phyloP scores from a whole-genome alignment of 2,113 vertebrate species.

The Arvicanthis niloticus region DNA sequence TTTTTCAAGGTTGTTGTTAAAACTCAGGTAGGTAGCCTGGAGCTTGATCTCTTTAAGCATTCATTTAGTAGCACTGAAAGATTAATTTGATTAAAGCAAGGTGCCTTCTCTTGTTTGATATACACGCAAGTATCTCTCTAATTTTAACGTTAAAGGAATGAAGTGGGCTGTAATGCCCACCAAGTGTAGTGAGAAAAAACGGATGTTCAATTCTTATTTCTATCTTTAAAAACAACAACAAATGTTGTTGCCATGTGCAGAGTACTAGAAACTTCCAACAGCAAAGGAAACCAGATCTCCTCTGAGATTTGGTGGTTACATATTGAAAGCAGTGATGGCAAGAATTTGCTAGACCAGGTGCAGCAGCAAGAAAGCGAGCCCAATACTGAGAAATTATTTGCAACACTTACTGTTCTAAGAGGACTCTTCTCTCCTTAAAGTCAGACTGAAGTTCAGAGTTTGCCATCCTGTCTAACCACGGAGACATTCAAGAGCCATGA shows the following conservation, averaged over 20 bases:
- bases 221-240: not conserved
- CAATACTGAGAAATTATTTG: not conserved
- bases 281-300: constrained; percentile 2
- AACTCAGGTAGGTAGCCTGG: not conserved
- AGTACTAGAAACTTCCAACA: constrained; percentile 19
- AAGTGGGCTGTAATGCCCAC: not conserved
- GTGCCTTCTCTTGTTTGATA: not conserved
- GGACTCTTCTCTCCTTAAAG: constrained; percentile 28
- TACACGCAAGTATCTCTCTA: not conserved
- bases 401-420: not conserved
- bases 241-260: not conserved
- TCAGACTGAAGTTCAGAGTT: not conserved
- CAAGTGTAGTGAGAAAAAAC: not conserved
- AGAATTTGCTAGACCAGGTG: not conserved
- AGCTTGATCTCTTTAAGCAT: not conserved
- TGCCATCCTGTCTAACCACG: not conserved
- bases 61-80: not conserved
- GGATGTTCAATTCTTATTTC: not conserved
- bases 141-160: constrained; percentile 15
- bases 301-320: not conserved
- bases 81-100: constrained; percentile 31
- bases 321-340: not conserved
- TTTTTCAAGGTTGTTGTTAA: constrained; percentile 47
- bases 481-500: not conserved
- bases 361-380: not conserved